Base-by-base conservation (phyloP, 2,113 vertebrate species). In the Taurulus bubalis region DNA sequence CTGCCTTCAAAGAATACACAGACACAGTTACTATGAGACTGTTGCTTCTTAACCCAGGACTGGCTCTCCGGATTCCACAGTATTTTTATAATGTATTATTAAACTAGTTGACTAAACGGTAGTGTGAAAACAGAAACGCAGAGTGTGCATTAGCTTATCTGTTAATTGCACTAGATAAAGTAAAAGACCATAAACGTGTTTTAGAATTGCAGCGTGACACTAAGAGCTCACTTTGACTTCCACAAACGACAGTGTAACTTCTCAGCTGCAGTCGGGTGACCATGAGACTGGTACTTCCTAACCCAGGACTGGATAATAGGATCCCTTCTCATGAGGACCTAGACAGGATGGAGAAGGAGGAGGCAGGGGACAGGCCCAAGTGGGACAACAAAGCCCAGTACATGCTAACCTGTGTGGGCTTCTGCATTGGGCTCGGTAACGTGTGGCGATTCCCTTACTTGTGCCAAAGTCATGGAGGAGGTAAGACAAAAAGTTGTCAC, bases 311-410 rank as follows among this genome's bases (percentile, higher is more conserved):
- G 92, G 96, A 97, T 5, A 81, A 87, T 38, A 93, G 97, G 76
- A 96, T 97, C 90, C 95, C 90, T 20, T 94, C 95, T 22, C 91
- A 95, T 73, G 84, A 82, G 0, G 87, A 96, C 8, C 94, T 98
- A 79, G 96, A 97, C n/a, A 78, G 64, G 76, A 70, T 96, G 47
- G 97, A 98, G 72, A 66, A 89, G 71, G 89, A 95, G 85, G 96
- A 96, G 71, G 91, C 90, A 28, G 82, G 77, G n/a, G 94, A 96
- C 24, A 94, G 96, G 89, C 97, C 97, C 11, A 94, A 97, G 90
- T 98, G 97, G 97, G 97, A 98, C 89, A 98, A 97, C 94, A 98
- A 98, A 86, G 85, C 95, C 2, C 97, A 98, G 85, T 98, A 98
- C 64, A 97, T 98, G 94, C 93, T 98, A 64, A 98, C 97, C 0